Conservation (phyloP, 2,797 vertebrate species). For the Sebastes variabilis region DNA sequence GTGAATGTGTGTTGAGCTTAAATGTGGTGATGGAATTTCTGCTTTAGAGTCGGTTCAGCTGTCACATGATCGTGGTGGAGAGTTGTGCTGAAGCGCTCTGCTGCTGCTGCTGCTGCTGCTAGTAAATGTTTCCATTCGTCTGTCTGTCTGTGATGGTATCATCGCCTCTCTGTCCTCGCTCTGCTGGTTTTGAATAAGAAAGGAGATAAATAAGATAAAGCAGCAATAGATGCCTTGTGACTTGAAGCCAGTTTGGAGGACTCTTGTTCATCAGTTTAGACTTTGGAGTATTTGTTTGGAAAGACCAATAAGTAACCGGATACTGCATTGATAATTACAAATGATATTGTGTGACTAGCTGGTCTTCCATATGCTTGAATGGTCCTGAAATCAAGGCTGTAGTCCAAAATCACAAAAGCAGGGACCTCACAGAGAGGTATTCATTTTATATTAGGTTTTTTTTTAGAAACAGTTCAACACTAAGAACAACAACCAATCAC, state of each 20-base stretch:
- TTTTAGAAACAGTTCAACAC: no score
- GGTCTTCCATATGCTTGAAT: no score
- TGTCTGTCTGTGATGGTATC: slow-evolving; percentile 21
- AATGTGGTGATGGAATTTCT: slow-evolving; percentile 18
- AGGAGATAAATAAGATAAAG: slow-evolving; percentile 2
- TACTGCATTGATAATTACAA: background rate
- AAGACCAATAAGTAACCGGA: background rate
- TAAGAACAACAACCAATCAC: no score
- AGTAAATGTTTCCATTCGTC: slow-evolving; percentile 53
- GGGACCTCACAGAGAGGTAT: no score
- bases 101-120: background rate
- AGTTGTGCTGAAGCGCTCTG: background rate
- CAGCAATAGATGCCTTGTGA: background rate
- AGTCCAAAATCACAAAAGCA: background rate
- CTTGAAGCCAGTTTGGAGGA: background rate
- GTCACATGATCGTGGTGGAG: slow-evolving; percentile 26
- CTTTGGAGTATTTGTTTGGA: background rate
- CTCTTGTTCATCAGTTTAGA: background rate
- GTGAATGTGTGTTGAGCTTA: background rate
- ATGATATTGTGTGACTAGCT: no score
- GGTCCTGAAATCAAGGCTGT: background rate
- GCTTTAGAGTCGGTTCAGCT: slow-evolving; percentile 10
- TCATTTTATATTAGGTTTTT: no score
- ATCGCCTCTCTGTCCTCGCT: background rate
- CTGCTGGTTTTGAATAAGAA: slow-evolving; percentile 1